Percentiles rank a stretch among this genome's conserved stretches.
Evolutionary conservation across 2,113 vertebrate genomes (phyloP).

Genomic region (Trichomycterus rosablanca): DNA sequence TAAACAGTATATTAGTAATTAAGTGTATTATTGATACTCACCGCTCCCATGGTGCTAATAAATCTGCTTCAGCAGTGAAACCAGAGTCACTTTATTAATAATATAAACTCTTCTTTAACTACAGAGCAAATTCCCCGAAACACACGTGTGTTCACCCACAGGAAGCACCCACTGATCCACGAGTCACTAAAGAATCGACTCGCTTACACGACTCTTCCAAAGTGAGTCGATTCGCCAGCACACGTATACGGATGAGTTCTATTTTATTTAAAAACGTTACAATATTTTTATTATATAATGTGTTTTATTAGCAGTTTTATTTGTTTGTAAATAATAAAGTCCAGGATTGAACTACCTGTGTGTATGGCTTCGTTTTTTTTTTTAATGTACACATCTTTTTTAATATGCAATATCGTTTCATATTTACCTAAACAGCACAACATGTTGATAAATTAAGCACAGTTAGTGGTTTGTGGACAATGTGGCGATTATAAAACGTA

Average conservation of each 20-base stretch:
- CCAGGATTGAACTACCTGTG: no score
- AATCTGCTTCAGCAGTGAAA: neutral
- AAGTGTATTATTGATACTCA: neutral
- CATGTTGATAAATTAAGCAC: no score
- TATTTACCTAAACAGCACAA: no score
- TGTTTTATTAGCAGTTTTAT: no score
- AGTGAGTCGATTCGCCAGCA: neutral
- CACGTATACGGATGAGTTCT: neutral
- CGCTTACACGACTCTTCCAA: neutral
- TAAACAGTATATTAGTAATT: neutral
- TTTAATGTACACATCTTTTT: no score
- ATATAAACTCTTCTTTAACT: neutral
- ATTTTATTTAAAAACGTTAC: neutral
- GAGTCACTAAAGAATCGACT: neutral
- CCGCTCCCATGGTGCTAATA: neutral
- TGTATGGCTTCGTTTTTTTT: no score
- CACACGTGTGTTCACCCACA: neutral
- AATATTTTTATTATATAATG: no score
- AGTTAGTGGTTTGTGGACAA: no score
- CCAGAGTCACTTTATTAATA: neutral
- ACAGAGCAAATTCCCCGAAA: neutral
- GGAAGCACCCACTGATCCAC: neutral
- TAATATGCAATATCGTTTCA: no score
- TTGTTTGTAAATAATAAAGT: no score
- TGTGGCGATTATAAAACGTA: no score